phyloP scores from a whole-genome alignment of 2,113 vertebrate species.

The Archocentrus centrarchus region DNA sequence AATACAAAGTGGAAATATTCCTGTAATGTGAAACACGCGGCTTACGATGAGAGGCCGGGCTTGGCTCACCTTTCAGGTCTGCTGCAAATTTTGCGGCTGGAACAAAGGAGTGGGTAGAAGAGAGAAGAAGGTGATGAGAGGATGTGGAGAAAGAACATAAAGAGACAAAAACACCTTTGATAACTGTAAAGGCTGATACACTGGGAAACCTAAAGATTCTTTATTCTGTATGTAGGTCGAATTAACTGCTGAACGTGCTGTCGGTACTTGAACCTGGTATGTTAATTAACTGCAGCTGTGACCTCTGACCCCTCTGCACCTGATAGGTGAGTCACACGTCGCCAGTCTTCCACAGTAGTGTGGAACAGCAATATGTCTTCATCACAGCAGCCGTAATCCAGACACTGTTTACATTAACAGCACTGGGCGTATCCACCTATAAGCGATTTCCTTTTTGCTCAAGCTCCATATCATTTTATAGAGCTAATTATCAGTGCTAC shows the following conservation, averaged over 20 bases:
- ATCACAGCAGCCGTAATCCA: conserved; percentile 53
- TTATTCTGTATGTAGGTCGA: conserved; percentile 49
- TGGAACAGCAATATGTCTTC: conserved; percentile 60
- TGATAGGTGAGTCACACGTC: conserved; percentile 80
- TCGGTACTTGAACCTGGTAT: conserved; percentile 70
- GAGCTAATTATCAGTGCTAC: conserved; percentile 25
- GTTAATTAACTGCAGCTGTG: conserved; percentile 78
- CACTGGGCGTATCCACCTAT: conserved; percentile 18
- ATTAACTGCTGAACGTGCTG: conserved; percentile 56
- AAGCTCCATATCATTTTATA: conserved; percentile 29
- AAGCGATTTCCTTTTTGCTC: conserved; percentile 12
- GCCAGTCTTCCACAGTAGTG: conserved; percentile 51
- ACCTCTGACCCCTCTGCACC: conserved; percentile 76
- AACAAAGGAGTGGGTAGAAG: conserved; percentile 59
- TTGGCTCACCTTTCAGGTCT: conserved; percentile 66
- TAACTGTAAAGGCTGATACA: conserved; percentile 54
- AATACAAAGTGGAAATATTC: conserved; percentile 79
- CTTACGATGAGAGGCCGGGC: conserved; percentile 61
- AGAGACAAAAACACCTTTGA: conserved; percentile 72
- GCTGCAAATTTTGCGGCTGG: conserved; percentile 59
- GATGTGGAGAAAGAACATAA: conserved; percentile 49
- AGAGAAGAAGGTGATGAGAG: conserved; percentile 63
- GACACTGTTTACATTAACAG: conserved; percentile 54
- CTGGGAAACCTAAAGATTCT: conserved; percentile 63
- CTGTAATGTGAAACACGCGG: conserved; percentile 80